Percentiles rank a stretch among this genome's conserved stretches.
These are phyloP conservation scores for Tetragonisca angustula DNA, from an alignment of 2,888 invertebrate genomes.

Conservation along the genomic window DNA sequence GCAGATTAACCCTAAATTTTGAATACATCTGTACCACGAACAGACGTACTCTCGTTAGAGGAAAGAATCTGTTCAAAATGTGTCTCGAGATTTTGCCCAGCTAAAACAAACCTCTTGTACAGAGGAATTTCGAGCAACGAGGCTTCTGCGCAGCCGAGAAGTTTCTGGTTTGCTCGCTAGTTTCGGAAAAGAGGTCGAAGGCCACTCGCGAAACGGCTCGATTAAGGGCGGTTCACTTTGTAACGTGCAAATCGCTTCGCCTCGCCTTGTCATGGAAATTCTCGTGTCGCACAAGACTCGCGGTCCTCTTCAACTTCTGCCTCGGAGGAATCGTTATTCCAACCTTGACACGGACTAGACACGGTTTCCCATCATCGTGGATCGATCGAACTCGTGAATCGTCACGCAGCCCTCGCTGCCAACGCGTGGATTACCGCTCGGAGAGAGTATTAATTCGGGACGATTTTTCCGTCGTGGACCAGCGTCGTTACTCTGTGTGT, in stretches of 20 bases:
- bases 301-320: neutral
- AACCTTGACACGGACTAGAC: conserved; percentile 42
- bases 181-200: conserved; percentile 27
- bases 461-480: neutral
- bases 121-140: neutral
- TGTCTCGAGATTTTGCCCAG: too few relatives aligned
- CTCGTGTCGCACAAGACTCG: conserved; percentile 16
- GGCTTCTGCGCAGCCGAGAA: neutral
- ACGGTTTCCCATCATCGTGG: conserved; percentile 14
- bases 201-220: conserved; percentile 38
- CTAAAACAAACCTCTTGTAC: neutral
- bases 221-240: conserved; percentile 52
- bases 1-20: too few relatives aligned
- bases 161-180: neutral
- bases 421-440: conserved; percentile 1
- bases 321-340: conserved; percentile 52
- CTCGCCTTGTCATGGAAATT: conserved; percentile 58
- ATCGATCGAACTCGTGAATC: conserved; percentile 1
- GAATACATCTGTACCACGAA: too few relatives aligned
- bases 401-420: neutral
- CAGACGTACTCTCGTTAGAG: too few relatives aligned
- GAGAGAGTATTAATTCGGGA: conserved; percentile 36
- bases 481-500: conserved; percentile 7
- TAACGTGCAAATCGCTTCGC: conserved; percentile 48
- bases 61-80: too few relatives aligned